Evolutionary conservation across 2,888 invertebrate species (phyloP), one percentile per base, ranked within the genome.

Genomic region (Sarcophaga variegata): DNA sequence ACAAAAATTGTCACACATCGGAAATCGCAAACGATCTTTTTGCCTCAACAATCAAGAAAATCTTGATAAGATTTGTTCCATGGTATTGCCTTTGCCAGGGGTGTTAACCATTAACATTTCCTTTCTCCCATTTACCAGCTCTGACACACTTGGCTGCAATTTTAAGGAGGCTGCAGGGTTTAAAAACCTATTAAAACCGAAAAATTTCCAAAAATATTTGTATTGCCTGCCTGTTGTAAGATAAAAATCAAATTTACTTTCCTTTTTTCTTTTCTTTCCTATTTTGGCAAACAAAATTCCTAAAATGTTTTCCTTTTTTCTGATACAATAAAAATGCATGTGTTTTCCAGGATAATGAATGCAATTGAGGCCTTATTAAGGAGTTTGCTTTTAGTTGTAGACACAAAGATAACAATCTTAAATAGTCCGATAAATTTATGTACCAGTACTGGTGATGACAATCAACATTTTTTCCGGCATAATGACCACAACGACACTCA

Each of bases 1-100:
- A 84, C 84, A 87, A 76, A 37, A 79, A 87, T 84, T 84, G 84
- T 84, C 84, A 87, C 84, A 87, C 87, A 72, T 76, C 45, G 79
- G 14, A 77, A 69, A 81, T 81, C 80, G 71, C 17, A 54, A 54
- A 54, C 80, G 84, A 85, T 85, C 71, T 71, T 84, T 87, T 12
- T 37, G 17, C 76, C 66, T 60, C n/a, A 63, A 75, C 60, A 76
- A 82, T 17, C 37, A 62, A 27, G 20, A 25, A 70, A 80, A 74
- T 83, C 81, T 83, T 83, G 81, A 83, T 82, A 82, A 84, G 54
- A 67, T 59, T 72, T 84, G 79, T 60, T 63, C 11, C 47, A 59
- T 79, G 3, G n/a, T n/a, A 14, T 14, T 60, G 12, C 4, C 14
- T 22, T 59, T 11, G 17, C 22, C 14, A 63, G 83, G 82, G 83